Evolutionary conservation across 2,797 vertebrate genomes (phyloP).

Genomic region (Tiaroga cobitis): DNA sequence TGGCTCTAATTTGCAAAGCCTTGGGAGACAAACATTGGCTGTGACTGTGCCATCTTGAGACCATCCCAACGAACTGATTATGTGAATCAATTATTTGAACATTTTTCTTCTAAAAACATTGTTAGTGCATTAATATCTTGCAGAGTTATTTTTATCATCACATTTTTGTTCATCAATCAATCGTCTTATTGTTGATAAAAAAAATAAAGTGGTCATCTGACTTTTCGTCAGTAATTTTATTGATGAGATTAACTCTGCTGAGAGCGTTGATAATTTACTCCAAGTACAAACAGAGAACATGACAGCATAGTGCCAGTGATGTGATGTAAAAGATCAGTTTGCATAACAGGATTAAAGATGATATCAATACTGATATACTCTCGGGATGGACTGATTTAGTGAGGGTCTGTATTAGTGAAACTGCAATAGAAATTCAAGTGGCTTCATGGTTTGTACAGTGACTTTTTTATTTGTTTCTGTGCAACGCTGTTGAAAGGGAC

Average conservation of each 20-base stretch:
- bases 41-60: too few relatives aligned
- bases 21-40: too few relatives aligned
- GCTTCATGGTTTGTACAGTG: not conserved
- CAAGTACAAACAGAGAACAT: not conserved
- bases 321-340: constrained; percentile 29
- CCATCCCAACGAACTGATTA: too few relatives aligned
- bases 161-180: not conserved
- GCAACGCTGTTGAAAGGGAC: not conserved
- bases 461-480: not conserved
- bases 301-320: constrained; percentile 3
- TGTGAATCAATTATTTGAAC: too few relatives aligned
- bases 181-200: not conserved
- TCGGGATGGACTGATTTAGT: constrained; percentile 15
- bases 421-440: not conserved
- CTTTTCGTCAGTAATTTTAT: not conserved
- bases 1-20: too few relatives aligned
- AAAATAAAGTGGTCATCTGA: constrained; percentile 19
- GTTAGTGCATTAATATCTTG: not conserved
- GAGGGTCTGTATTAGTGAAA: not conserved
- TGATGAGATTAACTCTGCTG: not conserved
- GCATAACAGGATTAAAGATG: constrained; percentile 41
- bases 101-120: too few relatives aligned
- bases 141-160: not conserved
- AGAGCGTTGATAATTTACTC: constrained; percentile 27
- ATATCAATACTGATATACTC: constrained; percentile 14